phyloP scores from a whole-genome alignment of 2,888 invertebrate genomes.

The Drosophila borealis region DNA sequence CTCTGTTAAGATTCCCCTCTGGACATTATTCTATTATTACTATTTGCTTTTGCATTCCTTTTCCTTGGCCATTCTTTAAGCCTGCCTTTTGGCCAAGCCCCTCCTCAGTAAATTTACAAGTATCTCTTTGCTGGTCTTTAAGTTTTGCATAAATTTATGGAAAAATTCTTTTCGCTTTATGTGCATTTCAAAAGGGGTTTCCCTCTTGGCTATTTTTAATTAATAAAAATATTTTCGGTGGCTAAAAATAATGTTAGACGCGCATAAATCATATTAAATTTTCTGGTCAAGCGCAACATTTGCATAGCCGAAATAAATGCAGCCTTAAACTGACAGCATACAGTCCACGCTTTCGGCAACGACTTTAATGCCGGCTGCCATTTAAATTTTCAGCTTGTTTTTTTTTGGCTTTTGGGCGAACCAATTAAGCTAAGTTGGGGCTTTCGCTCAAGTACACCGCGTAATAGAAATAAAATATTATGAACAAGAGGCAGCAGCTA shows the following conservation, averaged over 20 bases:
- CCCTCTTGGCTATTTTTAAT: slow-evolving; percentile 55
- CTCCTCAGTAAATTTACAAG: slow-evolving; percentile 34
- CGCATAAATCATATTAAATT: slow-evolving; percentile 38
- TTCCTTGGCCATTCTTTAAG: neutral
- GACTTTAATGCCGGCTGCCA: slow-evolving; percentile 13
- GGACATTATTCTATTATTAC: slow-evolving; percentile 38
- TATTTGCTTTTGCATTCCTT: slow-evolving; percentile 12
- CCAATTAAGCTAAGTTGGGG: slow-evolving; percentile 50
- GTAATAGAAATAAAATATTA: slow-evolving; percentile 29
- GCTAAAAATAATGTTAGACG: slow-evolving; percentile 30
- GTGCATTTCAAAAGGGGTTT: slow-evolving; percentile 53
- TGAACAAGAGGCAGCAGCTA: neutral
- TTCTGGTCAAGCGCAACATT: slow-evolving; percentile 8
- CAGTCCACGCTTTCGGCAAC: neutral
- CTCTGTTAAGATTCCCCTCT: slow-evolving; percentile 31
- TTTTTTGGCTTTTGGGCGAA: slow-evolving; percentile 40
- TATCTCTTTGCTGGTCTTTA: slow-evolving; percentile 28
- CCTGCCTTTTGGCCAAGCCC: slow-evolving; percentile 1
- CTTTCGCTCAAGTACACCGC: slow-evolving; percentile 43
- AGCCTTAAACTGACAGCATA: slow-evolving; percentile 11
- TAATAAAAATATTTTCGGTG: slow-evolving; percentile 62
- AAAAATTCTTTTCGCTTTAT: slow-evolving; percentile 44
- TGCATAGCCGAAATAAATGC: neutral
- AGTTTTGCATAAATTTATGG: slow-evolving; percentile 45
- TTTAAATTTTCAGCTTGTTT: slow-evolving; percentile 29